These are phyloP conservation scores for Heliconius sara DNA, from an alignment of 2,888 invertebrate genomes.

Conservation along the genomic window DNA sequence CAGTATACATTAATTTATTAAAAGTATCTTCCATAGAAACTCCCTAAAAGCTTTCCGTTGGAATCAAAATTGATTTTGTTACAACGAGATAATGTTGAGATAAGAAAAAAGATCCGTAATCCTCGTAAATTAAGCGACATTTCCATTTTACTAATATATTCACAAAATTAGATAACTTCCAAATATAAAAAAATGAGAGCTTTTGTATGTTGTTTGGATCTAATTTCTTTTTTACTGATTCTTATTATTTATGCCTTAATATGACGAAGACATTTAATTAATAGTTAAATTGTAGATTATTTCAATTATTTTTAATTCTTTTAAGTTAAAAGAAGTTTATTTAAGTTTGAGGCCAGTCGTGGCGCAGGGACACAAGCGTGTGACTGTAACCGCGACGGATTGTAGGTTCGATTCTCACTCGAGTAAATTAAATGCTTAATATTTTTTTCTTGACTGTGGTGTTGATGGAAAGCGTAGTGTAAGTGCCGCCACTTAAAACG, in stretches of 20 bases:
- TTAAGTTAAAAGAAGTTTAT: too few species aligned
- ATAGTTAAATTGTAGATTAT: not conserved
- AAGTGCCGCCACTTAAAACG: too few species aligned
- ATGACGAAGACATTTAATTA: not conserved
- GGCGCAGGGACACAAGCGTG: too few species aligned
- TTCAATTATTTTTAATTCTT: too few species aligned
- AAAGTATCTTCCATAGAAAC: slow-evolving; percentile 41
- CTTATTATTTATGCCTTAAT: not conserved
- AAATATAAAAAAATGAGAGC: slow-evolving; percentile 7
- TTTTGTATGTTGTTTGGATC: not conserved
- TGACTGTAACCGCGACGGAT: not conserved
- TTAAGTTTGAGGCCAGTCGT: too few species aligned
- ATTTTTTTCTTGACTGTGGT: too few species aligned
- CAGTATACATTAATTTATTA: slow-evolving; percentile 42
- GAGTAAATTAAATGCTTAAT: too few species aligned
- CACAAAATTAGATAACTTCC: slow-evolving; percentile 14
- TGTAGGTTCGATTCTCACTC: not conserved
- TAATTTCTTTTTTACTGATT: not conserved
- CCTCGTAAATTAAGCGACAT: slow-evolving; percentile 22
- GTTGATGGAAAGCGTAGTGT: too few species aligned
- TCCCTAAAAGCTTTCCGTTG: slow-evolving; percentile 43
- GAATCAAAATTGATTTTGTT: slow-evolving; percentile 45
- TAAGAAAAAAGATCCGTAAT: slow-evolving; percentile 32
- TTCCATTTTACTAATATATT: slow-evolving; percentile 26
- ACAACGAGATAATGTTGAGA: slow-evolving; percentile 33